Percentiles rank a stretch among this genome's conserved stretches.
Evolutionary conservation across 2,888 invertebrate species (phyloP).

Genomic region (Xanthostigma xanthostigma): DNA sequence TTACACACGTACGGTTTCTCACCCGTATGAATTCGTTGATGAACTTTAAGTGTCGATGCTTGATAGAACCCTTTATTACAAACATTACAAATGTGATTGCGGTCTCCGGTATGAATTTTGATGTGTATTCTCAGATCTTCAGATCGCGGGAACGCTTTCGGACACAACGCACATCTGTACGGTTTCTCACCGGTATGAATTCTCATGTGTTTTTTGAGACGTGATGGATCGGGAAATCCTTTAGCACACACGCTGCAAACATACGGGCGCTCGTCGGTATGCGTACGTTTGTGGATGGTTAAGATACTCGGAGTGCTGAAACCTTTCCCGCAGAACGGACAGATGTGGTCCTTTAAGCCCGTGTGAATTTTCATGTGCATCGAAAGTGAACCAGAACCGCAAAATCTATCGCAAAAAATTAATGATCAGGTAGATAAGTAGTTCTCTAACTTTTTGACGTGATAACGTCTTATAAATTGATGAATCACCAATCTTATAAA

Average conservation of each 20-base stretch:
- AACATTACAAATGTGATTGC: slow-evolving; percentile 23
- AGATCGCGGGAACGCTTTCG: slow-evolving; percentile 25
- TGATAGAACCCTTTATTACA: slow-evolving; percentile 41
- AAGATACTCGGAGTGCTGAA: slow-evolving; percentile 27
- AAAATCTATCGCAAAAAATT: slow-evolving; percentile 17
- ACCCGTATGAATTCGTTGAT: slow-evolving; percentile 36
- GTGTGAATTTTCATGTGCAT: slow-evolving; percentile 36
- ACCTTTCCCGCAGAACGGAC: slow-evolving; percentile 27
- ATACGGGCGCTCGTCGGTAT: slow-evolving; percentile 28
- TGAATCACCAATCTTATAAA: too few relatives aligned
- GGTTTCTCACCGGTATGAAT: slow-evolving; percentile 33
- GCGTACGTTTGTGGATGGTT: slow-evolving; percentile 26
- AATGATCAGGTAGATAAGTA: too few relatives aligned
- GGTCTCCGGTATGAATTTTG: slow-evolving; percentile 26
- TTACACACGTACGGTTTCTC: slow-evolving; percentile 28
- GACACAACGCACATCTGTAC: slow-evolving; percentile 26
- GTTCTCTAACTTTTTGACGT: too few relatives aligned
- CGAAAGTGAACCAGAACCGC: slow-evolving; percentile 26
- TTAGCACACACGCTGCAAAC: slow-evolving; percentile 30
- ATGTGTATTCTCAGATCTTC: slow-evolving; percentile 26
- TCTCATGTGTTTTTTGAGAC: slow-evolving; percentile 32
- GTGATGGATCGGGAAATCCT: slow-evolving; percentile 33
- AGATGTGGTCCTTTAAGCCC: slow-evolving; percentile 26
- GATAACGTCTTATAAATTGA: too few relatives aligned
- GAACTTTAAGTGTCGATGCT: slow-evolving; percentile 39